These are phyloP conservation scores for Morbakka virulenta DNA, from an alignment of 30 jellyfish, hydroid and myxozoan genomes.

Conservation along the genomic window DNA sequence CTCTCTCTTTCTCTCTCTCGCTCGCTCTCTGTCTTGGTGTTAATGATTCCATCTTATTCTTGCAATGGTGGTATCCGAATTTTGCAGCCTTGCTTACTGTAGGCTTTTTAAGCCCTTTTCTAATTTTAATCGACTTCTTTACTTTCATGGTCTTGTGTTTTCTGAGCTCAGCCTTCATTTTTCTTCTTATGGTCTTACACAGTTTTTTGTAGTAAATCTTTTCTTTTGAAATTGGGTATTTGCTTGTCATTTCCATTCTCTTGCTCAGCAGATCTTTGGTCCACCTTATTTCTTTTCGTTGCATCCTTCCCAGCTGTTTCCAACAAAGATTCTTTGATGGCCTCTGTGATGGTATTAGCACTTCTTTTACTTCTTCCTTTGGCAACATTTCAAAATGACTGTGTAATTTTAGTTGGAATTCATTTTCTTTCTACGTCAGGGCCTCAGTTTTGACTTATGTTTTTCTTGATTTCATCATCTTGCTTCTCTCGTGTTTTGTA, in stretches of 20 bases:
- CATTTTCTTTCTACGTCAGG: slow-evolving; percentile 8
- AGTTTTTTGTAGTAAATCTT: too few species aligned
- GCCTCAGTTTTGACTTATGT: slow-evolving; percentile 5
- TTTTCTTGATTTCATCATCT: slow-evolving; percentile 7
- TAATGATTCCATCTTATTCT: slow-evolving; percentile 20
- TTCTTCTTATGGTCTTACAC: not conserved
- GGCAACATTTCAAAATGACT: slow-evolving; percentile 22
- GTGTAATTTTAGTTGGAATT: slow-evolving; percentile 35
- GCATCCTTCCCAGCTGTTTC: not conserved
- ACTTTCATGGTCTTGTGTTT: not conserved
- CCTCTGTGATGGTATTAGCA: slow-evolving; percentile 4
- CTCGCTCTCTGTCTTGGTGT: too few species aligned
- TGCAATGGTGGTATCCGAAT: slow-evolving; percentile 1
- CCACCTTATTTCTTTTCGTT: not conserved
- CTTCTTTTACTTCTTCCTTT: slow-evolving; percentile 11
- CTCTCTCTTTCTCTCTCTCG: too few species aligned
- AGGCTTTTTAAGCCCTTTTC: slow-evolving; percentile 5
- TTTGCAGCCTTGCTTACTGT: slow-evolving; percentile 6
- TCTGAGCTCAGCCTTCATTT: slow-evolving; percentile 7
- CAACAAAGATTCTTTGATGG: slow-evolving; percentile 1
- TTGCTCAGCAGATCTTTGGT: too few species aligned
- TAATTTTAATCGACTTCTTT: not conserved
- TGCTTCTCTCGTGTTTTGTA: slow-evolving; percentile 18
- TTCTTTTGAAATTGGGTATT: not conserved
- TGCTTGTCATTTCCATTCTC: not conserved